Evolutionary conservation across 2,797 vertebrate genomes (phyloP), one percentile per base, ranked within the genome.

Genomic region (Cichlasoma orientale): DNA sequence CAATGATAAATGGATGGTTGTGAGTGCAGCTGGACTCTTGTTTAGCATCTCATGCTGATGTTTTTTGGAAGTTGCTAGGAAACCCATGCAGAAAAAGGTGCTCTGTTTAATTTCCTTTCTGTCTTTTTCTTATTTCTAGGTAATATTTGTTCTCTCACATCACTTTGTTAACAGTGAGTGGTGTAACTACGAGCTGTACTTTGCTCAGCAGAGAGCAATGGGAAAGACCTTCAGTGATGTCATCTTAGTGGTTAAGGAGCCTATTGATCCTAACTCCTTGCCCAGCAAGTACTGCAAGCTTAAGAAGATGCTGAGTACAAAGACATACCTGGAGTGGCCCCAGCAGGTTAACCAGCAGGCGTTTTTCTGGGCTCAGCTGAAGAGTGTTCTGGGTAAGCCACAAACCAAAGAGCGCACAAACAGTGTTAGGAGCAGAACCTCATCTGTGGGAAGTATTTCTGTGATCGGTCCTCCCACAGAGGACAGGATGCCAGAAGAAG

Each of bases 101-200:
- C 19, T 4, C 50, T 52, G 7, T 77, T 50, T 69, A 23, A 61
- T 44, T 66, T 52, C 6, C 9, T 56, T 55, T 74, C 3, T 21
- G n/a, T 41, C 56, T 2, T 27, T 25, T 5, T 73, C 7, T 77
- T 31, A 18, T 88, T 47, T 63, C 41, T 59, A 96, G 96, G 90
- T 96, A 4, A 95, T 97, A 74, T 97, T 97, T 7, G 83, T 97
- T 56, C 92, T 97, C 53, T 97, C 97, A 0, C 93, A 68, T 16
- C 91, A 95, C 87, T 97, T 97, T 5, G 94, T 97, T 0, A 96
- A 97, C 93, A 97, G 97, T 3, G 96, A 97, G 61, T 97, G 97
- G 97, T 97, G 97, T 90, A 97, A 97, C 92, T 97, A 97, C 0
- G 97, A 97, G 90, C 94, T 97, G 29, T 97, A 97, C 93, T 97